Base-by-base conservation (phyloP, 2,113 vertebrate genomes). In the Podarcis muralis region DNA sequence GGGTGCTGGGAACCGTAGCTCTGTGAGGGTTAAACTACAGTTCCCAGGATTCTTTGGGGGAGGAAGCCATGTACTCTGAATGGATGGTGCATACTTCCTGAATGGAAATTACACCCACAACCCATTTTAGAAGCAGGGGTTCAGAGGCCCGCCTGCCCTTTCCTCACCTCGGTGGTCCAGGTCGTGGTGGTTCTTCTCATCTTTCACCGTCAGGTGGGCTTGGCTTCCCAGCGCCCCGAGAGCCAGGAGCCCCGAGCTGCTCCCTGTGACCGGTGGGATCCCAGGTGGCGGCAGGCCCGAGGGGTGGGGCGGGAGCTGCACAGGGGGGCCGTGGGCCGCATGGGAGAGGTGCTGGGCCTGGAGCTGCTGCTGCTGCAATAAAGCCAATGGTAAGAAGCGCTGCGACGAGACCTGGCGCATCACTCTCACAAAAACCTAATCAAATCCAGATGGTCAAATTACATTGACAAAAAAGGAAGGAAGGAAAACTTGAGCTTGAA, bases 331-430 rank as follows among this genome's bases (percentile, higher is more conserved):
- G 0, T 99, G 99, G 30, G 98, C 98, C 0, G 99, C 98, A 23
- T 99, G 99, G 37, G 99, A 99, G 84, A 99, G 98, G 95, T 99
- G 99, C 95, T 99, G 98, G 1, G 98, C 98, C 97, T 99, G 98
- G 90, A 99, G 98, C 95, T 99, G 99, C 97, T 99, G 99, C 97
- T 99, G 99, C 99, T 99, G 97, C 91, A 97, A 97, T 90, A 93
- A 97, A 93, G 95, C 16, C 72, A 37, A 87, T 62, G 32, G 90
- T 97, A 81, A 96, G 96, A 1, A 0, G 0, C 3, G 84, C 16
- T 62, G 18, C n/a, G 16, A 35, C 85, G 89, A 69, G 68, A 74
- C 2, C 23, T 3, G 6, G 18, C 1, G 3, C 18, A 18, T 5
- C 7, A 32, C 12, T 13, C 30, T 13, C 69, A 7, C 32, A 6